Percentiles rank a stretch among this genome's conserved stretches.
These are phyloP conservation scores for Ptiloglossa arizonensis DNA, from an alignment of 1,140 invertebrate genomes.

Conservation along the genomic window DNA sequence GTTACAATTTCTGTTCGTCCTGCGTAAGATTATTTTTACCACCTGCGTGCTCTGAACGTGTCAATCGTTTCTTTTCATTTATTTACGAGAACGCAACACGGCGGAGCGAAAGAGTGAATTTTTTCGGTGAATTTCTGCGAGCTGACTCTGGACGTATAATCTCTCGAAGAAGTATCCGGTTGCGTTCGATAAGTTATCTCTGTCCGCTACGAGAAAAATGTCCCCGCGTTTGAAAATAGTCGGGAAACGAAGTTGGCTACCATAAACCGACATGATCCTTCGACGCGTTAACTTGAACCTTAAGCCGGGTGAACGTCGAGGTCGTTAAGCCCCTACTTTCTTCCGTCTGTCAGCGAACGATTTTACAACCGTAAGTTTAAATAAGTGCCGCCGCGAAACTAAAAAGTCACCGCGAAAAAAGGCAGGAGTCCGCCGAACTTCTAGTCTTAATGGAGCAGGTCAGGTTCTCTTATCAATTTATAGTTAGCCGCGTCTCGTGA, in stretches of 20 bases:
- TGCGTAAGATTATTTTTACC: too few species aligned
- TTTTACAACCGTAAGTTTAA: conserved; percentile 36
- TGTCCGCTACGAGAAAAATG: too few species aligned
- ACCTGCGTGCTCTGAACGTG: too few species aligned
- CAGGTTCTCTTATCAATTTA: conserved; percentile 73
- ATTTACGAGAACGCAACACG: too few species aligned
- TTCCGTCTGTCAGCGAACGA: conserved; percentile 26
- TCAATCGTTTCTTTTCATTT: too few species aligned
- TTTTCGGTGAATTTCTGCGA: too few species aligned
- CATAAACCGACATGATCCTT: not conserved
- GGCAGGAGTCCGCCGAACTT: conserved; percentile 44
- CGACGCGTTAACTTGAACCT: conserved; percentile 16
- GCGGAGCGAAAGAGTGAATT: too few species aligned
- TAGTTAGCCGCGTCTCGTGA: conserved; percentile 71
- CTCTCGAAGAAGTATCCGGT: too few species aligned
- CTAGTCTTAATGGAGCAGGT: conserved; percentile 66
- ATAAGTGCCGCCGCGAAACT: conserved; percentile 28
- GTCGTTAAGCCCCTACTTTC: conserved; percentile 45
- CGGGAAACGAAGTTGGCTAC: not conserved
- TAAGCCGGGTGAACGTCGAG: conserved; percentile 16
- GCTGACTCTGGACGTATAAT: too few species aligned
- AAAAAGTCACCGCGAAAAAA: conserved; percentile 23
- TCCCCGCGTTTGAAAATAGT: not conserved
- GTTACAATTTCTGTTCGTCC: too few species aligned
- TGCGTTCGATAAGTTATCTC: too few species aligned